Evolutionary conservation across 2,113 vertebrate species (phyloP).

Genomic region (Otus sunia): DNA sequence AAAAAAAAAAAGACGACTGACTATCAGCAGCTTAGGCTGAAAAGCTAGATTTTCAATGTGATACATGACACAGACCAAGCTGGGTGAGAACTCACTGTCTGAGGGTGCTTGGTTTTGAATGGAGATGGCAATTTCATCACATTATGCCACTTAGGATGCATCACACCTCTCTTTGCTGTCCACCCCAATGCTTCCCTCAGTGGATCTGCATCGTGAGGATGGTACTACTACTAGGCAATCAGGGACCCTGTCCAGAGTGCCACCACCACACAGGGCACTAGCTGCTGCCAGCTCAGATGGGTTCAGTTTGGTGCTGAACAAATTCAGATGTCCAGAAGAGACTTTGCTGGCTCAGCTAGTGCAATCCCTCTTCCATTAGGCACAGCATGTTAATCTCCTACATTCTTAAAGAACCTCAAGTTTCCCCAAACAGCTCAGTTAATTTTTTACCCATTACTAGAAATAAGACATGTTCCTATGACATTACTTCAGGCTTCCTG

Average conservation of each 20-base stretch:
- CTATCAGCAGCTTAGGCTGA: neutral
- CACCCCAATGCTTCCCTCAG: neutral
- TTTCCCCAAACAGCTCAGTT: neutral
- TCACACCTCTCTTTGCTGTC: neutral
- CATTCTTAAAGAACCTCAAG: neutral
- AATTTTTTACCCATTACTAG: neutral
- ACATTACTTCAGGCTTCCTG: neutral
- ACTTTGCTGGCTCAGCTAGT: neutral
- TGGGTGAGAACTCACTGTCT: neutral
- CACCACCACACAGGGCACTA: neutral
- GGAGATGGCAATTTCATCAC: neutral
- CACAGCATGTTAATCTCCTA: fast-evolving
- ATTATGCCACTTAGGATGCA: neutral
- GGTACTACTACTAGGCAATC: neutral
- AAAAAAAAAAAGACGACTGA: neutral
- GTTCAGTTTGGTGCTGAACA: neutral
- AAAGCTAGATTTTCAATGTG: neutral
- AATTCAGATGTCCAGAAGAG: neutral
- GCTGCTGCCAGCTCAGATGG: neutral
- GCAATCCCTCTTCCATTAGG: neutral
- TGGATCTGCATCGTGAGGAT: neutral
- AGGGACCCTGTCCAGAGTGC: neutral
- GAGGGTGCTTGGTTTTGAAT: neutral
- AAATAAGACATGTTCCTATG: neutral
- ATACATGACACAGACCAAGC: neutral